Evolutionary conservation across 2,797 vertebrate genomes (phyloP), one percentile per base, ranked within the genome.

Genomic region (Labroides dimidiatus): DNA sequence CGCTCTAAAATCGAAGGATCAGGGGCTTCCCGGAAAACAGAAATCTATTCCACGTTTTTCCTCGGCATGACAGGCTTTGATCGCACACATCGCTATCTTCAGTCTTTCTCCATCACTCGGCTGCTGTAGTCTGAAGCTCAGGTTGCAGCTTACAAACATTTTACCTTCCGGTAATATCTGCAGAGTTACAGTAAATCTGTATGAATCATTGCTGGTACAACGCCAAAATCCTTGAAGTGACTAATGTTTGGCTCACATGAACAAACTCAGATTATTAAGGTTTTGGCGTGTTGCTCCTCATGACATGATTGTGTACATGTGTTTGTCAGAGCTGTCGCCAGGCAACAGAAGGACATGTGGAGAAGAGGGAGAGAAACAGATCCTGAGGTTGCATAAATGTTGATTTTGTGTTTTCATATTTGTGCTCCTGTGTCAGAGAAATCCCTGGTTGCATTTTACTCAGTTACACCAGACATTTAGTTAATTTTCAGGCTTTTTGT

Each of bases 281-380:
- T 33, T 64, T n/a, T 37, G 44, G 60, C 41, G 9, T 39, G 14
- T 17, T n/a, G 16, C 21, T 42, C 20, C 24, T 58, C 1, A 6
- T 42, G 43, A 41, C 23, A 48, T 27, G 41, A 70, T 36, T 66
- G 14, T 39, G 23, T 42, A n/a, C 39, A 43, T 43, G 20, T 53
- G 63, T 75, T 64, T 70, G 62, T 64, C 13, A 20, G 48, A 43
- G 53, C 21, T 43, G 65, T 54, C 21, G 30, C 66, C 55, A 2
- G 19, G 70, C 66, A 60, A 70, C 58, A 53, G 45, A 41, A 6
- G 6, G 14, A 37, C 7, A 20, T 51, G 23, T 44, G 30, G 20
- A 27, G 16, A 14, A 14, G 23, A 42, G 45, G 21, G 24, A 5
- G 10, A 17, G 10, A 6, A 56, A 17, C 6, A 14, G 27, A 45